A percentile compares a stretch with the other conserved stretches of the same genome.
Conservation (phyloP, 2,888 invertebrate genomes). For the Mythimna vitellina region DNA sequence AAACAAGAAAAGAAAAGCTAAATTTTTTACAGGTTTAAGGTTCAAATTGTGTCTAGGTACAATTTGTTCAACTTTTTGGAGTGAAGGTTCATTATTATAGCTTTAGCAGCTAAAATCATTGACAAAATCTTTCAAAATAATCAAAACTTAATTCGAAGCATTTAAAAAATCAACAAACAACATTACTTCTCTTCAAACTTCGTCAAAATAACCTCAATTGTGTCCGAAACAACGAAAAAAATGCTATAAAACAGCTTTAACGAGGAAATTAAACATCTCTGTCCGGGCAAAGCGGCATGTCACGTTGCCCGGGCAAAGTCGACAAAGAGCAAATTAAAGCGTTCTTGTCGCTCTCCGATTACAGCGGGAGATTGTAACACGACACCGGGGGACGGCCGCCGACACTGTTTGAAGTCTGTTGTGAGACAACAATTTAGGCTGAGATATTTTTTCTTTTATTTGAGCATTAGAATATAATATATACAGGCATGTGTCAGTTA, state of each 20-base stretch:
- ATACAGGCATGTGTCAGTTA: background rate
- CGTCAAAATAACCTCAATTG: constrained; percentile 8
- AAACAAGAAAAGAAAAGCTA: too few species aligned
- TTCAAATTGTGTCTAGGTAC: too few species aligned
- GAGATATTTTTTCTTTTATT: constrained; percentile 14
- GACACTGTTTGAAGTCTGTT: constrained; percentile 4
- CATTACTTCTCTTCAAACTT: background rate
- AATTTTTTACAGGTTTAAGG: too few species aligned
- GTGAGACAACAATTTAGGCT: background rate
- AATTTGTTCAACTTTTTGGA: background rate
- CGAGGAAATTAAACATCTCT: constrained; percentile 43
- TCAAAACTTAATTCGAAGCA: background rate
- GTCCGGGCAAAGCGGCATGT: constrained; percentile 36
- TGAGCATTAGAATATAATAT: background rate
- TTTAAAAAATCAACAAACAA: background rate
- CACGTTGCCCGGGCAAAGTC: constrained; percentile 36
- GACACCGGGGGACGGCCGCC: constrained; percentile 7
- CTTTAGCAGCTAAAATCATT: background rate
- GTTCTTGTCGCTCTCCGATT: constrained; percentile 38
- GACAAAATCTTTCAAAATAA: constrained; percentile 1
- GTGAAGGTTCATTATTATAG: background rate
- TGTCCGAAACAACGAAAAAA: constrained; percentile 14
- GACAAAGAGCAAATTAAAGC: constrained; percentile 51
- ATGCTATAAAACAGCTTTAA: constrained; percentile 28
- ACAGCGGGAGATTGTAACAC: constrained; percentile 26